Percentiles rank a stretch among this genome's conserved stretches.
phyloP scores from a whole-genome alignment of 2,113 vertebrate genomes.

The Monopterus albus region DNA sequence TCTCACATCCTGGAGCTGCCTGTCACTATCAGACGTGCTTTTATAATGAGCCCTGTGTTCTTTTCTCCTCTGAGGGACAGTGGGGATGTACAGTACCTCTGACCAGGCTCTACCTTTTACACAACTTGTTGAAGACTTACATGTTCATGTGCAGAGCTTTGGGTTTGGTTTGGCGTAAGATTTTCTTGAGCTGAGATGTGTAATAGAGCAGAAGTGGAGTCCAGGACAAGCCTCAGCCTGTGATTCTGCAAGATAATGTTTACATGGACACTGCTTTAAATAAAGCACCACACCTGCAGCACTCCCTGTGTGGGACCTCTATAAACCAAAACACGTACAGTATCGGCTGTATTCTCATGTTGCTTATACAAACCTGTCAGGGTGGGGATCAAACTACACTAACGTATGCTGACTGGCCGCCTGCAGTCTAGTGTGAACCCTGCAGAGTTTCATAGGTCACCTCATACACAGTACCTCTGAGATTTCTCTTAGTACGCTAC shows the following conservation, averaged over 20 bases:
- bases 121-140: neutral
- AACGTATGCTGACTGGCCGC: too few relatives aligned
- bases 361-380: neutral
- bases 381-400: too few relatives aligned
- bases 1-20: conserved; percentile 40
- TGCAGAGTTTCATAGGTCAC: too few relatives aligned
- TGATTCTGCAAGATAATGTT: conserved; percentile 17
- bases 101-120: neutral
- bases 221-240: neutral
- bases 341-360: neutral
- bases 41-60: conserved; percentile 21
- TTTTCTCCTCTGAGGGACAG: neutral
- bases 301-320: neutral
- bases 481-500: too few relatives aligned
- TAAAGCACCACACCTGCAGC: conserved; percentile 42
- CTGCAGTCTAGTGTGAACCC: too few relatives aligned
- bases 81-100: neutral
- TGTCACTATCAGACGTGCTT: conserved; percentile 4
- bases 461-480: too few relatives aligned
- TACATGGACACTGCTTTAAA: conserved; percentile 40
- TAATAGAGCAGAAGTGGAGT: neutral
- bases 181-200: neutral
- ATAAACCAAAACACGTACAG: neutral
- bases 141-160: neutral
- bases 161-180: conserved; percentile 3